A percentile compares a stretch with the other conserved stretches of the same genome.
Evolutionary conservation across 1,140 invertebrate genomes (phyloP).

Genomic region (Sycophaga agraensis): DNA sequence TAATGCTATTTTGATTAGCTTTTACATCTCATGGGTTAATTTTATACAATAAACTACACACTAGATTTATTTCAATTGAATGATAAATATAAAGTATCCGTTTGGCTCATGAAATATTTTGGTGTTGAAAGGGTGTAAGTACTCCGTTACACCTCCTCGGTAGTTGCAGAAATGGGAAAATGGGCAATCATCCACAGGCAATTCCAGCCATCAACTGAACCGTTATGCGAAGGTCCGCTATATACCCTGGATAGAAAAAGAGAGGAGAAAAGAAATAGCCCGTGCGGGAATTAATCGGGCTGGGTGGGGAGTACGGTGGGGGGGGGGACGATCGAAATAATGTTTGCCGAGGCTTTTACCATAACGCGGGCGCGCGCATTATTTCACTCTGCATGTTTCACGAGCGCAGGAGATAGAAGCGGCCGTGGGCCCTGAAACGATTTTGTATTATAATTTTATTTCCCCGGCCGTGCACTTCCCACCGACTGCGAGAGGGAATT

Average conservation of each 20-base stretch:
- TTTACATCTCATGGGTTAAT: too few species aligned
- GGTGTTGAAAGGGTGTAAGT: too few species aligned
- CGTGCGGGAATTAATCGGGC: constrained; percentile 15
- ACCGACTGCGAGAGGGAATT: background rate
- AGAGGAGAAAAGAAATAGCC: background rate
- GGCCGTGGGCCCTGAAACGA: background rate
- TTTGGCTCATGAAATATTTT: too few species aligned
- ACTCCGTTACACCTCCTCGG: too few species aligned
- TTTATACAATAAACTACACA: too few species aligned
- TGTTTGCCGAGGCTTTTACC: background rate
- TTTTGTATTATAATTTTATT: constrained; percentile 18
- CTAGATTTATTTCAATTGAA: too few species aligned
- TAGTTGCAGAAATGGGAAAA: too few species aligned
- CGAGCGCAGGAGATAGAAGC: background rate
- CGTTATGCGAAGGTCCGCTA: constrained; percentile 7
- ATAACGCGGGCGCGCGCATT: background rate
- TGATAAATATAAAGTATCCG: too few species aligned
- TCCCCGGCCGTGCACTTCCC: background rate
- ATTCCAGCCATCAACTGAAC: too few species aligned
- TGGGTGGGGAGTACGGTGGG: background rate
- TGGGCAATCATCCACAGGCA: too few species aligned
- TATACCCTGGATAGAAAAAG: background rate
- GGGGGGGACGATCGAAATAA: constrained; percentile 13
- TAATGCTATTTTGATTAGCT: too few species aligned
- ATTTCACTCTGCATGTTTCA: background rate